Conservation (phyloP, 2,113 vertebrate genomes). For the Atherinomorus stipes region DNA sequence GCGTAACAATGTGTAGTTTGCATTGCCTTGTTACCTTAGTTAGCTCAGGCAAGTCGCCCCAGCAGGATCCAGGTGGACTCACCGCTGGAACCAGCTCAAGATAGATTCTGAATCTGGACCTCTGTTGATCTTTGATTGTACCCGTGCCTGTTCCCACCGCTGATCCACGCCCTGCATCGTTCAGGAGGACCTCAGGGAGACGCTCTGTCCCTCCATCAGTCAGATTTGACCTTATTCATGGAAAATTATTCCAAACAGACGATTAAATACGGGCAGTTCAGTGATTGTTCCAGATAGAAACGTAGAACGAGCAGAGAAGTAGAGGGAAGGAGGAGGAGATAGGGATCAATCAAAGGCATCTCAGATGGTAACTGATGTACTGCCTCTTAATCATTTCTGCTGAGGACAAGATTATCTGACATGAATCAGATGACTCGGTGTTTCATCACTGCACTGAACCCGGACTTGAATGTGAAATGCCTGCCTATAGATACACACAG, state of each 20-base stretch:
- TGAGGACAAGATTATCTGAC: constrained; percentile 22
- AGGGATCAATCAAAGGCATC: constrained; percentile 7
- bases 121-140: constrained; percentile 60
- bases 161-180: constrained; percentile 28
- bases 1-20: constrained; percentile 31
- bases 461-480: constrained; percentile 71
- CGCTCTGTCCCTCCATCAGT: constrained; percentile 39
- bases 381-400: constrained; percentile 15
- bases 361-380: constrained; percentile 13
- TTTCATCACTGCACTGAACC: constrained; percentile 67
- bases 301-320: not conserved
- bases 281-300: constrained; percentile 10
- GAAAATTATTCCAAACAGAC: constrained; percentile 22
- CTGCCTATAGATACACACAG: constrained; percentile 63
- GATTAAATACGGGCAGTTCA: constrained; percentile 11
- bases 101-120: constrained; percentile 32
- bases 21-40: constrained; percentile 29
- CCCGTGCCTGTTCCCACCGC: constrained; percentile 55
- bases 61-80: constrained; percentile 19
- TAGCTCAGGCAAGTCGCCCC: constrained; percentile 13
- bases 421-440: constrained; percentile 20
- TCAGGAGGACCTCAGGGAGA: constrained; percentile 65
- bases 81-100: constrained; percentile 36
- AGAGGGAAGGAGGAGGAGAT: not conserved
- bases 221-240: constrained; percentile 15